Base-by-base conservation (phyloP, 2,888 invertebrate species). In the Andrena trimmerana region DNA sequence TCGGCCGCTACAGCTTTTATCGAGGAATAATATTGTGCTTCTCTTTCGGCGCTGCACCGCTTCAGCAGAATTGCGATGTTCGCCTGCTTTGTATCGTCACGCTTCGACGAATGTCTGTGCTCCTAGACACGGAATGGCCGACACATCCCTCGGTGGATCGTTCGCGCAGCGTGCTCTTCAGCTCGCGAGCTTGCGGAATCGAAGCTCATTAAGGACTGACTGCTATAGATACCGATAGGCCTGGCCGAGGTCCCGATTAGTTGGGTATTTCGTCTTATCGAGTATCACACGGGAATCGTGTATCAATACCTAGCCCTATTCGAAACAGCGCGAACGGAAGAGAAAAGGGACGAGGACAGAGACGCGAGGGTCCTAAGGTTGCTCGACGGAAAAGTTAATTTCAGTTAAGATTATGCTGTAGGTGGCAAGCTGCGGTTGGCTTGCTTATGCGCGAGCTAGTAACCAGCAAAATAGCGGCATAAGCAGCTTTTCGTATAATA, bases 401-500 rank as follows among this genome's bases (percentile, higher is more conserved):
- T 75, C 42, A 76, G 76, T 69, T 16, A n/a, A 70, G 59, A 79
- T 75, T 65, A 75, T 65, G 27, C 57, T 57, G 33, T 33, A 31
- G n/a, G 20, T 79, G 65, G 65, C 79, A 29, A 16, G 60, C 29
- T 52, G 20, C 24, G 60, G 20, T 62, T 36, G 74, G 69, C 57
- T 65, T 2, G 29, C 66, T 59, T 50, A n/a, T 5, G 31, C 54
- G 27, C 42, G n/a, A 36, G n/a, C 62, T 52, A 2, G 27, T n/a
- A 13, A 36, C 36, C 6, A 62, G 27, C 1, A 29, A 68, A 62
- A 63, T 27, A 75, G 5, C 74, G 24, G 48, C 50, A 52, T 50
- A 62, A 73, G 48, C 48, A n/a, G n/a, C 48, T 16, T n/a, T 72
- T 72, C 31, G 66, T 62, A 62, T 69, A 69, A 79, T 79, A 83